Conservation (phyloP, 2,113 vertebrate species). For the Noctilio leporinus region DNA sequence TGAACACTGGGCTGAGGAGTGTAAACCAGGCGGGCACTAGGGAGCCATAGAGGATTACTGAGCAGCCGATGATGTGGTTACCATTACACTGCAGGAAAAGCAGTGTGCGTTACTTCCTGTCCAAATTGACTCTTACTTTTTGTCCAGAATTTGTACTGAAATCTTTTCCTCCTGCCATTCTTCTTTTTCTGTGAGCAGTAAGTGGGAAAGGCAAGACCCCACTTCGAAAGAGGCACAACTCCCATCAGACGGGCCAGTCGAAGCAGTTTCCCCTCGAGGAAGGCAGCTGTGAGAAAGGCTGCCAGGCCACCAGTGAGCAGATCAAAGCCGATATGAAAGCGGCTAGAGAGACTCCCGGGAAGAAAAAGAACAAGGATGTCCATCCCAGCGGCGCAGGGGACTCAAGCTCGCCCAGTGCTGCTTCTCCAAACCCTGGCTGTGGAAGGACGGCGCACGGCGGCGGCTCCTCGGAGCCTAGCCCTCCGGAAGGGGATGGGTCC, state of each 20-base stretch:
- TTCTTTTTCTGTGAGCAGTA: conserved; percentile 73
- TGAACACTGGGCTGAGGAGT: not conserved
- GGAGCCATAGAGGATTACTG: not conserved
- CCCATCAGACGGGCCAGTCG: conserved; percentile 73
- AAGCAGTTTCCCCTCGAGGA: conserved; percentile 80
- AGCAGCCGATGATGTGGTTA: not conserved
- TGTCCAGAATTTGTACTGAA: conserved; percentile 62
- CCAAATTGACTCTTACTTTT: conserved; percentile 54
- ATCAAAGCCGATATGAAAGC: conserved; percentile 99
- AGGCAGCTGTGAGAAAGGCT: conserved; percentile 95
- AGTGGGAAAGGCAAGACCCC: conserved; percentile 98
- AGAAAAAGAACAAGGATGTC: conserved; percentile 82
- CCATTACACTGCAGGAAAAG: not conserved
- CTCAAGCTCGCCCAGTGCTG: conserved; percentile 71
- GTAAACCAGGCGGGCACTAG: not conserved
- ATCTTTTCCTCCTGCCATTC: conserved; percentile 57
- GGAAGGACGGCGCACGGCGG: conserved; percentile 72
- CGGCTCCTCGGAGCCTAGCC: conserved; percentile 65
- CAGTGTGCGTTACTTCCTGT: conserved; percentile 44
- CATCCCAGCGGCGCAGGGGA: conserved; percentile 73
- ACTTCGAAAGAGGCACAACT: conserved; percentile 84
- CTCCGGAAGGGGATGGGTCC: conserved; percentile 63
- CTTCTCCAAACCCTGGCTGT: conserved; percentile 74
- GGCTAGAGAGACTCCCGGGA: conserved; percentile 87
- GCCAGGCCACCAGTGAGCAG: conserved; percentile 98